Evolutionary conservation across 2,113 vertebrate genomes (phyloP).

Genomic region (Nannobrachium achirus): DNA sequence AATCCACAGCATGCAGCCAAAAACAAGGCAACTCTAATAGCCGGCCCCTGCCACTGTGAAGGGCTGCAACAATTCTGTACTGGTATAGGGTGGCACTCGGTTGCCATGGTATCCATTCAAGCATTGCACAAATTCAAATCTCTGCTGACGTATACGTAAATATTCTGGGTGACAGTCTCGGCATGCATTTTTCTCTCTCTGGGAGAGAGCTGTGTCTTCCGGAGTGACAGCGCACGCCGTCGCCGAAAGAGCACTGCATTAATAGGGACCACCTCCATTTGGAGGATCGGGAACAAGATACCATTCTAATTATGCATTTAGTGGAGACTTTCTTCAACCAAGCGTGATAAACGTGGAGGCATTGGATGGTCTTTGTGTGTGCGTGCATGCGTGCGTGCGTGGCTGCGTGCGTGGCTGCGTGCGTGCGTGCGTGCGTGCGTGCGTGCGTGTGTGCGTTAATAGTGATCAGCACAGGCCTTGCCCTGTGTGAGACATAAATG

Average conservation of each 20-base stretch:
- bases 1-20: conserved; percentile 43
- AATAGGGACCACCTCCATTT: neutral
- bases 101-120: neutral
- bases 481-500: conserved; percentile 43
- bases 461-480: conserved; percentile 51
- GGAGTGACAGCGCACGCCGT: too few relatives aligned
- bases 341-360: neutral
- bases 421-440: neutral
- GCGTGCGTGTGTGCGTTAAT: conserved; percentile 21
- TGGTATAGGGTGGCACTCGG: conserved; percentile 20
- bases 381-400: neutral
- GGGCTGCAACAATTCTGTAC: conserved; percentile 12
- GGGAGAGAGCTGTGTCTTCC: neutral
- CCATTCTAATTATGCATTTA: conserved; percentile 3
- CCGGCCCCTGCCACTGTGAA: conserved; percentile 25
- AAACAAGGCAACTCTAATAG: conserved; percentile 20
- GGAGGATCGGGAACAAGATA: neutral
- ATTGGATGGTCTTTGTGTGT: neutral
- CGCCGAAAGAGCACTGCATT: neutral
- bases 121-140: neutral
- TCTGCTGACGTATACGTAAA: neutral
- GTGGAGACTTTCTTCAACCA: conserved; percentile 5
- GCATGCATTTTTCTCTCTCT: neutral
- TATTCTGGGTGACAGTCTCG: neutral
- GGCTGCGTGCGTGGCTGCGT: neutral